phyloP scores from a whole-genome alignment of 2,797 vertebrate genomes.

The Myotis findleyi region DNA sequence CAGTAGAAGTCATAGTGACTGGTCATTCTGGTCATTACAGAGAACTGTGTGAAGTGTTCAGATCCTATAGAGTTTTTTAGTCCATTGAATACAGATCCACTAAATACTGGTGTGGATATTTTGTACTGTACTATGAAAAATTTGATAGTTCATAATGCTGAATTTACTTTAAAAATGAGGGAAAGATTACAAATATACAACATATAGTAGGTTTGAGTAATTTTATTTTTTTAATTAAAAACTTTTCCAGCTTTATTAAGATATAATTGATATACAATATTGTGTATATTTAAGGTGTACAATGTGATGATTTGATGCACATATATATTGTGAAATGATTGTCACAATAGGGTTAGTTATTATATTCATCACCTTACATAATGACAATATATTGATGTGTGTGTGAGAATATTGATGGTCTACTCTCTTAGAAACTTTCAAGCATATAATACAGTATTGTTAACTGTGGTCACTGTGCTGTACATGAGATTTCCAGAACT shows the following conservation, averaged over 20 bases:
- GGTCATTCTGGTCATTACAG: too few relatives aligned
- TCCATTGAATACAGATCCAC: background rate
- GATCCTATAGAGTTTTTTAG: background rate
- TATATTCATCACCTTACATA: background rate
- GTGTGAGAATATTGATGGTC: background rate
- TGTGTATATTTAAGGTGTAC: background rate
- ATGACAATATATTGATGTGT: background rate
- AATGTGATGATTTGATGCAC: background rate
- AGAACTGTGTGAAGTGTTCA: too few relatives aligned
- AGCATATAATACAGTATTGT: background rate
- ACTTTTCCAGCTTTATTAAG: background rate
- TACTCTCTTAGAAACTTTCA: background rate
- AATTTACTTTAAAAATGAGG: slow-evolving; percentile 16
- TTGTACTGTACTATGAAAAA: slow-evolving; percentile 1
- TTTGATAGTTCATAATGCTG: background rate
- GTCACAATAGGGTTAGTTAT: background rate
- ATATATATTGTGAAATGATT: background rate
- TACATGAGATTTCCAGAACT: background rate
- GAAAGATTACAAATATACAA: background rate
- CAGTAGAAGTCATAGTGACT: too few relatives aligned
- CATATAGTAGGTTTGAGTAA: background rate
- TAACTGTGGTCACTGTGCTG: background rate
- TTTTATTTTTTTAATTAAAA: background rate
- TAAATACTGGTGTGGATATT: background rate
- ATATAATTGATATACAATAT: background rate